phyloP scores from a whole-genome alignment of 2,888 invertebrate genomes.

The Synanthedon formicaeformis region DNA sequence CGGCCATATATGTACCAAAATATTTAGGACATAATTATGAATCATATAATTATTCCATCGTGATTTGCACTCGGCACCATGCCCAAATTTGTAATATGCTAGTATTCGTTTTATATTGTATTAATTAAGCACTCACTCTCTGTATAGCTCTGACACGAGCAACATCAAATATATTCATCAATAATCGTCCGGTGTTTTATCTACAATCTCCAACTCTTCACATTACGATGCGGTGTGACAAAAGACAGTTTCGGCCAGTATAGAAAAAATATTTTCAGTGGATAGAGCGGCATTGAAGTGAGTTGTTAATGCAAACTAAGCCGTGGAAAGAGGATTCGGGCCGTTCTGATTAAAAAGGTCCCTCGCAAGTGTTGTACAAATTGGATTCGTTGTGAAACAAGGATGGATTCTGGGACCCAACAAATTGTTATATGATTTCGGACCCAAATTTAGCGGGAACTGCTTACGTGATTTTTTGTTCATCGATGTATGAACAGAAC shows the following conservation, averaged over 20 bases:
- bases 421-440: conserved; percentile 32
- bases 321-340: conserved; percentile 21
- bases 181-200: too few relatives aligned
- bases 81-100: too few relatives aligned
- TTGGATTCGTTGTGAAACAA: conserved; percentile 30
- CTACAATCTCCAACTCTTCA: too few relatives aligned
- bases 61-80: too few relatives aligned
- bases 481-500: not conserved
- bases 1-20: too few relatives aligned
- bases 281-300: conserved; percentile 10
- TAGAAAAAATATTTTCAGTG: conserved; percentile 1
- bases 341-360: conserved; percentile 30
- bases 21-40: too few relatives aligned
- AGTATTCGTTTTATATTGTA: too few relatives aligned
- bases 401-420: conserved; percentile 16
- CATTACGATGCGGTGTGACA: not conserved
- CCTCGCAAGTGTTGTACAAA: conserved; percentile 26
- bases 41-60: too few relatives aligned
- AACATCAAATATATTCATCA: too few relatives aligned
- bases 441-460: conserved; percentile 5
- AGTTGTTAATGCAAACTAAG: conserved; percentile 30
- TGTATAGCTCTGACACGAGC: too few relatives aligned
- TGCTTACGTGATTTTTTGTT: conserved; percentile 5
- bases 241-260: not conserved
- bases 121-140: too few relatives aligned